Conservation (phyloP, 2,113 vertebrate species). For the Cepphus grylle region DNA sequence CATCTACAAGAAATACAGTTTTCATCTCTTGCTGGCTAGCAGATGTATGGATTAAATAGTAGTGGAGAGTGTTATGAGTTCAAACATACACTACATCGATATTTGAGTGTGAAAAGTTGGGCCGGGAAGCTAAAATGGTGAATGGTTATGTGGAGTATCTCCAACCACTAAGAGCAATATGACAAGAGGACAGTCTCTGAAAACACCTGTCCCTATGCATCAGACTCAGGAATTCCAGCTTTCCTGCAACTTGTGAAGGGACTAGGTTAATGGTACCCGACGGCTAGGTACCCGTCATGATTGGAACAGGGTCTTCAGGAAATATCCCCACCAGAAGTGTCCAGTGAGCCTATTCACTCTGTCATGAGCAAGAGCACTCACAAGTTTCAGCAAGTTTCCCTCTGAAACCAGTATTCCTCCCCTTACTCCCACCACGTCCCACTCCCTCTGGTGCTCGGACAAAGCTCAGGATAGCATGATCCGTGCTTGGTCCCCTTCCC, state of each 20-base stretch:
- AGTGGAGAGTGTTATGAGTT: background rate
- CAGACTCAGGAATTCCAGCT: background rate
- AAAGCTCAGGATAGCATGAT: background rate
- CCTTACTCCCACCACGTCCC: background rate
- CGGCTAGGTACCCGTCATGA: background rate
- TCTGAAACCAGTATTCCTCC: background rate
- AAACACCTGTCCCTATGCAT: background rate
- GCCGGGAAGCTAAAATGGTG: background rate
- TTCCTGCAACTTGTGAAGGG: background rate
- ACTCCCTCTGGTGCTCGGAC: background rate
- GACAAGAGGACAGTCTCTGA: background rate
- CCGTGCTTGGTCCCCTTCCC: rapidly evolving
- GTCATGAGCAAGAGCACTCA: background rate
- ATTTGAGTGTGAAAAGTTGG: background rate
- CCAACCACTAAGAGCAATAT: background rate
- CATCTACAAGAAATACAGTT: background rate
- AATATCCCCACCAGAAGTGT: background rate
- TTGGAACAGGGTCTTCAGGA: background rate
- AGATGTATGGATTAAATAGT: background rate
- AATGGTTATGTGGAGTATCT: background rate
- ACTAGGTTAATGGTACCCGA: background rate
- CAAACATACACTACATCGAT: background rate
- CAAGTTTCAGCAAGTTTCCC: background rate
- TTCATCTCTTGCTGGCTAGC: background rate
- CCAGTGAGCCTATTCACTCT: background rate